A percentile compares a stretch with the other conserved stretches of the same genome.
These are phyloP conservation scores for Petrocephalus schoutedeni DNA, from an alignment of 2,797 vertebrate species.

Conservation along the genomic window DNA sequence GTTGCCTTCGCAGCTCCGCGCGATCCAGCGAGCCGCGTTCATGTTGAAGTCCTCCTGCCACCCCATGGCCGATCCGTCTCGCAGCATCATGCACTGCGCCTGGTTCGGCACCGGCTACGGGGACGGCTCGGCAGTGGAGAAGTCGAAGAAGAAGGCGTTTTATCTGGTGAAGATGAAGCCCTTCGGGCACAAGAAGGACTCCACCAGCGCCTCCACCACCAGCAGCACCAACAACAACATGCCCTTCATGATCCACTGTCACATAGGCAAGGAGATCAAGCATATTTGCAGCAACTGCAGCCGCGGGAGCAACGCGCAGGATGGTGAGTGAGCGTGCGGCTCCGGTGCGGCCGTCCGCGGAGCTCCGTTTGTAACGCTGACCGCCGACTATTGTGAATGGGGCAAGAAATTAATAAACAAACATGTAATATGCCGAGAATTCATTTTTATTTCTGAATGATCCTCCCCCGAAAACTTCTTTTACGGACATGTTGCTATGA, in stretches of 20 bases:
- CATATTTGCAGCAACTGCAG: conserved; percentile 87
- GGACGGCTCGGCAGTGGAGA: conserved; percentile 54
- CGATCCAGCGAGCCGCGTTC: conserved; percentile 26
- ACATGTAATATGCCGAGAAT: not conserved
- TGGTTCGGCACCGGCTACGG: conserved; percentile 51
- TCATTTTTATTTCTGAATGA: not conserved
- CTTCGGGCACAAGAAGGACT: conserved; percentile 55
- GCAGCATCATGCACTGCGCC: conserved; percentile 31
- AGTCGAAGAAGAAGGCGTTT: conserved; percentile 72
- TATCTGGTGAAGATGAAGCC: conserved; percentile 74
- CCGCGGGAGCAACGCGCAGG: conserved; percentile 68
- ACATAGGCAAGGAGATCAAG: conserved; percentile 80
- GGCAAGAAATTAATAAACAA: no score
- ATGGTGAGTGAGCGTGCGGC: conserved; percentile 64
- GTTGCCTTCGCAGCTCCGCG: conserved; percentile 32
- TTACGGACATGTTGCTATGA: not conserved
- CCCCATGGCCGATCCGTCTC: conserved; percentile 34
- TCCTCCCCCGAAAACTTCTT: not conserved
- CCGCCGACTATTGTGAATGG: not conserved
- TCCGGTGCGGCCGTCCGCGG: not conserved
- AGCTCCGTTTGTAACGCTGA: not conserved
- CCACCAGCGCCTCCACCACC: conserved; percentile 61
- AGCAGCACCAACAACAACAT: conserved; percentile 66
- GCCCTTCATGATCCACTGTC: conserved; percentile 78
- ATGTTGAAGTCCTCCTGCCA: conserved; percentile 13